Evolutionary conservation across 2,113 vertebrate species (phyloP).

Genomic region (Nesoenas mayeri): DNA sequence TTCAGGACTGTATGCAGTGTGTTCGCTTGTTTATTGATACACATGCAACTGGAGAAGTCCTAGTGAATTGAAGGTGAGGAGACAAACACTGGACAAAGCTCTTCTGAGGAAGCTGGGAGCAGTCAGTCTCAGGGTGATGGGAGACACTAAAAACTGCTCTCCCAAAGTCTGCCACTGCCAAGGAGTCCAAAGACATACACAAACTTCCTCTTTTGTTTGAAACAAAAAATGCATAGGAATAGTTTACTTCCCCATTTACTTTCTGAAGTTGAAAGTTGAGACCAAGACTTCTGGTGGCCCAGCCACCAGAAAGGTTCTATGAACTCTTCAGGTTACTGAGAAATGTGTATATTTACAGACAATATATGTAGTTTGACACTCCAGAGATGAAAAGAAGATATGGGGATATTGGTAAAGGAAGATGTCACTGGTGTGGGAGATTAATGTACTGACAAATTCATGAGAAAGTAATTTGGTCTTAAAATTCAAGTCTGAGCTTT

Average conservation of each 20-base stretch:
- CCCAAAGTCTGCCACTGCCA: not conserved
- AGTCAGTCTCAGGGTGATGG: not conserved
- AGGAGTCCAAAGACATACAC: not conserved
- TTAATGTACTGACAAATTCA: not conserved
- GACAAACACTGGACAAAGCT: not conserved
- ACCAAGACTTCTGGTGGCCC: not conserved
- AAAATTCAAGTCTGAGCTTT: constrained; percentile 24
- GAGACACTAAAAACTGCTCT: not conserved
- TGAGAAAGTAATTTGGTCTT: not conserved
- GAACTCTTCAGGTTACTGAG: not conserved
- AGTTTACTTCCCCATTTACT: not conserved
- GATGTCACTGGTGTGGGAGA: not conserved
- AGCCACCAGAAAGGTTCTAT: not conserved
- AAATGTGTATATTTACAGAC: not conserved
- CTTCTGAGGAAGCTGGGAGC: not conserved
- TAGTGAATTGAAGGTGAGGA: not conserved
- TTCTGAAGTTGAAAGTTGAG: not conserved
- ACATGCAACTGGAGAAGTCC: not conserved
- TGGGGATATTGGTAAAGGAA: not conserved
- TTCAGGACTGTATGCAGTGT: not conserved
- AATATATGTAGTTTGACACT: not conserved
- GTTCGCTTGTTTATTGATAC: rapidly evolving
- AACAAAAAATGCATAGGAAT: not conserved
- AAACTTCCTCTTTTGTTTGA: not conserved
- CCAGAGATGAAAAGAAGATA: not conserved